Base-by-base conservation (phyloP, 2,888 invertebrate species). In the Nomada hirtipes region DNA sequence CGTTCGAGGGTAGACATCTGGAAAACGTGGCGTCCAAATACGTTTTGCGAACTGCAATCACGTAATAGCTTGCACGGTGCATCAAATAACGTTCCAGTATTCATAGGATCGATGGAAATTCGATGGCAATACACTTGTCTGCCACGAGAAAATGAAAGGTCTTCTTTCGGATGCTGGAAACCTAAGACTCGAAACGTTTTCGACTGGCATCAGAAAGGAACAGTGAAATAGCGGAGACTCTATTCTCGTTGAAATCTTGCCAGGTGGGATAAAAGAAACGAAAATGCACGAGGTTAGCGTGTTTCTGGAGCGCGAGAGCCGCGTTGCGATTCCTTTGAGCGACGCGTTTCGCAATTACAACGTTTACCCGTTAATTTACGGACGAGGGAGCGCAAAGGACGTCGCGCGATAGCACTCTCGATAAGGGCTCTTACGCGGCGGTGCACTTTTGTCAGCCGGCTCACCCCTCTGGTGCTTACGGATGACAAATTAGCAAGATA, bases 401-500 rank as follows among this genome's bases (percentile, higher is more conserved):
- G 63, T 65, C 57, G 55, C 70, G 55, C 78, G 76, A 71, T 64
- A 84, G 65, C 69, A 65, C 42, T 72, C 72, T 73, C 69, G 85
- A 85, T 85, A 83, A 76, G 64, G 77, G 72, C 68, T 57, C 52
- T 64, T 70, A 47, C 61, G 67, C 70, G 64, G 55, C 64, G 78
- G 72, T 74, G 80, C 77, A 85, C 75, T 84, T 87, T 88, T 76
- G 80, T 75, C 79, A 81, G 55, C 68, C 44, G 61, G 71, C 68
- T 84, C 64, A 73, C 55, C 67, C 70, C 69, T 18, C 65, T 44
- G 67, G 70, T 79, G 60, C 83, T 87, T 86, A 85, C 80, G 80
- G 75, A 79, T 88, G 86, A 86, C 85, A 88, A 88, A 88, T 88
- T 86, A 81, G 76, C 74, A 77, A 83, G 88, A 85, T 88, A 86